A percentile compares a stretch with the other conserved stretches of the same genome.
phyloP scores from a whole-genome alignment of 2,888 invertebrate genomes.

The Holacanthella duospinosa region DNA sequence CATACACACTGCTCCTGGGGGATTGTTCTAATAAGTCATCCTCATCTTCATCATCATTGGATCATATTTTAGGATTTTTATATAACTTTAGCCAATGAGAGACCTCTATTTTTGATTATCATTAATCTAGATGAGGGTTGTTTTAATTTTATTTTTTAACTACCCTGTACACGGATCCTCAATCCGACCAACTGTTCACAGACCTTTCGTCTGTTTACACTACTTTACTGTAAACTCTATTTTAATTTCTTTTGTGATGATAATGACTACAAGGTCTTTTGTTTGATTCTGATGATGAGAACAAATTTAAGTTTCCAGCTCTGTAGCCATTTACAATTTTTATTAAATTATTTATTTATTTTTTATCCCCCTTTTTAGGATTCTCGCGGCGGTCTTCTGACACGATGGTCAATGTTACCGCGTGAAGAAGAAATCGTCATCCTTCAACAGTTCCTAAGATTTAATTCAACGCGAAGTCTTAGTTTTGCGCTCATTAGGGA shows the following conservation, averaged over 20 bases:
- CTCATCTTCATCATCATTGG: too few species aligned
- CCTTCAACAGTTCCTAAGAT: slow-evolving; percentile 80
- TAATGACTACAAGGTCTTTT: not conserved
- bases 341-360: slow-evolving; percentile 5
- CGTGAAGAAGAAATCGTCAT: slow-evolving; percentile 83
- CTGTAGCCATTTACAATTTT: not conserved
- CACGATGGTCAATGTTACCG: slow-evolving; percentile 79
- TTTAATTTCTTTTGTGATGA: not conserved
- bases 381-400: slow-evolving; percentile 67
- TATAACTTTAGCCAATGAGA: not conserved
- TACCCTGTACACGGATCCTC: too few species aligned
- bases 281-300: too few species aligned
- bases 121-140: too few species aligned
- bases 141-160: too few species aligned
- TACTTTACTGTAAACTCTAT: not conserved
- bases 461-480: slow-evolving; percentile 76
- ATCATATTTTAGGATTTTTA: too few species aligned
- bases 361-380: slow-evolving; percentile 55
- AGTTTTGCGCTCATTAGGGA: slow-evolving; percentile 40
- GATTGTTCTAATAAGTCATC: too few species aligned
- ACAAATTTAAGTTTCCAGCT: too few species aligned
- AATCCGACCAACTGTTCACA: not conserved
- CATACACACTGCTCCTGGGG: too few species aligned
- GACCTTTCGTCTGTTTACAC: not conserved
- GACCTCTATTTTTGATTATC: too few species aligned